Evolutionary conservation across 2,113 vertebrate species (phyloP).

Genomic region (Oxygymnocypris stewartii): DNA sequence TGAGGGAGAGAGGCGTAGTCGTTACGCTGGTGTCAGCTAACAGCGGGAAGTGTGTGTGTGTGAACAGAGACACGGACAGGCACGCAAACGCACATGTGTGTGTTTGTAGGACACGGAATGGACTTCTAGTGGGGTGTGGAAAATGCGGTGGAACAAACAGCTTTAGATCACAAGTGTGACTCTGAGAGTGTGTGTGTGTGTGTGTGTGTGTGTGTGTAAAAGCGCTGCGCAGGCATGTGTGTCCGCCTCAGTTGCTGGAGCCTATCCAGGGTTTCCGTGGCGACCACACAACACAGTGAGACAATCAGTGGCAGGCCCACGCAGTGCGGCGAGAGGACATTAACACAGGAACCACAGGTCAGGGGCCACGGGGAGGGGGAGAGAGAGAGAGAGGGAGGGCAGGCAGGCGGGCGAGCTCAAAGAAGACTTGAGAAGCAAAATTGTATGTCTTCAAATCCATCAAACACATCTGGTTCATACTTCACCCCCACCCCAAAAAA

Average conservation of each 20-base stretch:
- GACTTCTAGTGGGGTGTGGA: constrained; percentile 72
- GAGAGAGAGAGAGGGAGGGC: constrained; percentile 50
- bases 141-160: constrained; percentile 67
- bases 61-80: constrained; percentile 46
- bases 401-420: constrained; percentile 33
- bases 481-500: not conserved
- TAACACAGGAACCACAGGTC: constrained; percentile 81
- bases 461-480: not conserved
- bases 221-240: constrained; percentile 44
- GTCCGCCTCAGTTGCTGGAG: constrained; percentile 78
- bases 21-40: constrained; percentile 57
- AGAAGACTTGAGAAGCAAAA: constrained; percentile 32
- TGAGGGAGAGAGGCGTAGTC: constrained; percentile 32
- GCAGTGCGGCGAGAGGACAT: constrained; percentile 80
- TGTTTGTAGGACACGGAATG: constrained; percentile 76
- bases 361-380: constrained; percentile 70
- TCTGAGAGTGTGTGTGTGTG: constrained; percentile 54
- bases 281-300: constrained; percentile 83
- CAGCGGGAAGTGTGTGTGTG: constrained; percentile 39
- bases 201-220: too few species aligned
- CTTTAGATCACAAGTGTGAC: constrained; percentile 67
- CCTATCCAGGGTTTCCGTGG: constrained; percentile 84
- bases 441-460: not conserved
- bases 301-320: constrained; percentile 82
- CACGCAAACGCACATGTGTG: constrained; percentile 54